Evolutionary conservation across 30 jellyfish, hydroid and myxozoan species (phyloP).

Genomic region (Aurelia sp.): DNA sequence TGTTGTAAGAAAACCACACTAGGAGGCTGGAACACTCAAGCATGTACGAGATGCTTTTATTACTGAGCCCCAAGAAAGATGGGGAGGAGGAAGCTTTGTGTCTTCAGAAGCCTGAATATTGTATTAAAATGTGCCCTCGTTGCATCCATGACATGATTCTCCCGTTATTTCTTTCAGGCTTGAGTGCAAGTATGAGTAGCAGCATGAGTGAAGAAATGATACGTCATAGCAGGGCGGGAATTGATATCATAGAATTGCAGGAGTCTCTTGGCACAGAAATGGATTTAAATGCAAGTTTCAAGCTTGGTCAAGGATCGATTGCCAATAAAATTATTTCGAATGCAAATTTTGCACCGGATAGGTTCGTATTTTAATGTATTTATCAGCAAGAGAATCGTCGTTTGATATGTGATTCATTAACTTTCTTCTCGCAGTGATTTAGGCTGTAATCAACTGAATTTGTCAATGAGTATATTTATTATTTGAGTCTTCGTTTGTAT

Average conservation of each 20-base stretch:
- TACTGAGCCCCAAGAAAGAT: no score
- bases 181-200: slow-evolving; percentile 77
- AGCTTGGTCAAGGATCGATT: slow-evolving; percentile 68
- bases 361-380: slow-evolving; percentile 46
- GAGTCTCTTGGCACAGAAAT: slow-evolving; percentile 66
- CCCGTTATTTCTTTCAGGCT: slow-evolving; percentile 22
- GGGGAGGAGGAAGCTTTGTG: no score
- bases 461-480: no score
- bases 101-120: no score
- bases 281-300: slow-evolving; percentile 73
- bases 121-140: no score
- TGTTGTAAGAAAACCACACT: no score
- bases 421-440: neutral
- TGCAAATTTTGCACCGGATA: slow-evolving; percentile 83
- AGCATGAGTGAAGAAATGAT: slow-evolving; percentile 81
- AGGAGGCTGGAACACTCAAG: no score
- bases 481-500: no score
- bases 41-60: no score
- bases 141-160: no score
- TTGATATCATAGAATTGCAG: slow-evolving; percentile 65
- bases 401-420: neutral
- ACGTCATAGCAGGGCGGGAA: slow-evolving; percentile 41
- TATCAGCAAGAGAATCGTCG: neutral
- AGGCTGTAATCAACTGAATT: no score
- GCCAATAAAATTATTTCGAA: slow-evolving; percentile 79